Percentiles rank a stretch among this genome's conserved stretches.
These are phyloP conservation scores for Pardalotus punctatus DNA, from an alignment of 2,113 vertebrate species.

Conservation along the genomic window DNA sequence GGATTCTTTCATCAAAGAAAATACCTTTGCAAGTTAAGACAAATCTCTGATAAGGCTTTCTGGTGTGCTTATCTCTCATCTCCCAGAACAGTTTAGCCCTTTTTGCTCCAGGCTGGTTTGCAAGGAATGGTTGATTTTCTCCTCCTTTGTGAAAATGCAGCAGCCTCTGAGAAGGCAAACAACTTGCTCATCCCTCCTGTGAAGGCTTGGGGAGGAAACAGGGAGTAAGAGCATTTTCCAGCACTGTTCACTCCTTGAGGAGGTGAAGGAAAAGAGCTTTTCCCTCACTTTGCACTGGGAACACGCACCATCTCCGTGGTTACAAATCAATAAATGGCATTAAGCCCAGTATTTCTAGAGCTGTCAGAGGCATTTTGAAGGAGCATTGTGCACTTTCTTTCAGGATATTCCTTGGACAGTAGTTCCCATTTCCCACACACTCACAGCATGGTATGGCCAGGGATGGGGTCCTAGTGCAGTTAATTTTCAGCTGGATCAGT, in stretches of 20 bases:
- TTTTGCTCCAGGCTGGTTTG: conserved; percentile 34
- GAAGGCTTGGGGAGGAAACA: neutral
- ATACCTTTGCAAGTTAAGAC: conserved; percentile 49
- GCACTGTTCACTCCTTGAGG: neutral
- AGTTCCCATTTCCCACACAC: fast-evolving
- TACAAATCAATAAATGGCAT: conserved; percentile 13
- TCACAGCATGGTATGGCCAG: fast-evolving
- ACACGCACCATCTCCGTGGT: neutral
- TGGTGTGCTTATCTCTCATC: conserved; percentile 32
- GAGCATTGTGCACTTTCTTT: neutral
- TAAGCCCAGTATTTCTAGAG: neutral
- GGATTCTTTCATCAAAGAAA: conserved; percentile 37
- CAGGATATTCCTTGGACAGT: neutral
- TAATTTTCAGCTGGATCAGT: neutral
- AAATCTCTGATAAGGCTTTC: conserved; percentile 28
- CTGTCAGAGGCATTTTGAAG: neutral
- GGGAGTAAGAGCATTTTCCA: neutral
- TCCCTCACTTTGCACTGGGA: neutral
- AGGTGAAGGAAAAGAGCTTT: neutral
- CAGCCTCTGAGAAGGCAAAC: neutral
- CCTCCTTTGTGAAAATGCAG: neutral
- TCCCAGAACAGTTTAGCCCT: neutral
- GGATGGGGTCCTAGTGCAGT: neutral
- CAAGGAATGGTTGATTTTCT: conserved; percentile 17
- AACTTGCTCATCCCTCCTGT: fast-evolving